Evolutionary conservation across 2,888 invertebrate genomes (phyloP).

Genomic region (Heliconius hortense): DNA sequence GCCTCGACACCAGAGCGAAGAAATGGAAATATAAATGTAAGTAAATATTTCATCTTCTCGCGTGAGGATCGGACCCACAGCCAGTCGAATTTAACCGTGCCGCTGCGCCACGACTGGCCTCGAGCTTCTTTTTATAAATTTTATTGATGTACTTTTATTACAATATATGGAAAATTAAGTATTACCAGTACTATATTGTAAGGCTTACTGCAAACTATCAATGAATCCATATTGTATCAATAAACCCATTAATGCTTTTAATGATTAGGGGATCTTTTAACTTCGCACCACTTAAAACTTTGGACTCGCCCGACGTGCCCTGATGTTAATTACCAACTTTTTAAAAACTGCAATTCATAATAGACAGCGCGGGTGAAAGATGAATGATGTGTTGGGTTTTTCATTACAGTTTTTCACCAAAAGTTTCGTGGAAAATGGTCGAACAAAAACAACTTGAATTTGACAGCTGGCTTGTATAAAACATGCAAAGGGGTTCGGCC

Average conservation of each 20-base stretch:
- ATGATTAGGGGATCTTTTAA: conserved; percentile 74
- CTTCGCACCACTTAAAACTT: conserved; percentile 75
- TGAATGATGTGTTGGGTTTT: conserved; percentile 77
- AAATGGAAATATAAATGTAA: too few relatives aligned
- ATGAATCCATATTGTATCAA: background rate
- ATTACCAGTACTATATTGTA: too few relatives aligned
- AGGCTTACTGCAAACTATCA: background rate
- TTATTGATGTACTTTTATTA: too few relatives aligned
- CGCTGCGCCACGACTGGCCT: too few relatives aligned
- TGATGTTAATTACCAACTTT: conserved; percentile 80
- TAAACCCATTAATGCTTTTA: conserved; percentile 57
- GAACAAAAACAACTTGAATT: conserved; percentile 57
- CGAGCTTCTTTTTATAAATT: too few relatives aligned
- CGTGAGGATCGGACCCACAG: too few relatives aligned
- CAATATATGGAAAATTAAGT: too few relatives aligned
- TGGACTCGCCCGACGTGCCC: conserved; percentile 63
- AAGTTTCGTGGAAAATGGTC: conserved; percentile 55
- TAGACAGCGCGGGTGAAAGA: conserved; percentile 76
- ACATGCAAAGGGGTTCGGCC: conserved; percentile 48
- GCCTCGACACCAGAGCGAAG: too few relatives aligned
- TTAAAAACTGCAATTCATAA: conserved; percentile 80
- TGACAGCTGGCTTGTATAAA: conserved; percentile 53
- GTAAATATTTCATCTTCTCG: too few relatives aligned
- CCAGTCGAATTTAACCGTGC: too few relatives aligned
- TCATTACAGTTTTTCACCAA: conserved; percentile 52